phyloP scores from a whole-genome alignment of 1,140 invertebrate species.

The Lepidostoma basale region DNA sequence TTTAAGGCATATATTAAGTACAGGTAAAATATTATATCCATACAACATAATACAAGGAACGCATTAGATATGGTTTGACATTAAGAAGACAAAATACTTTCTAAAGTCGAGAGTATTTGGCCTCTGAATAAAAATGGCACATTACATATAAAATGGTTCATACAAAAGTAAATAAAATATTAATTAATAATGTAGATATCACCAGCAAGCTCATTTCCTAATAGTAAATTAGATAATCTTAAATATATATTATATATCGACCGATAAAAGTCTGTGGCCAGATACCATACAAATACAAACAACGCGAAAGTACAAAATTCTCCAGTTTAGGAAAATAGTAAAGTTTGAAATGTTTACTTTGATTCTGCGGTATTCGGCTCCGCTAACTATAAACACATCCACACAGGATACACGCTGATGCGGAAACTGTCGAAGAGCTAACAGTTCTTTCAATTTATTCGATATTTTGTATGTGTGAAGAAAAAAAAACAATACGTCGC shows the following conservation, averaged over 20 bases:
- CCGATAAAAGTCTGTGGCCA: neutral
- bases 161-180: no score
- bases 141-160: no score
- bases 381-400: neutral
- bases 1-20: no score
- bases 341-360: neutral
- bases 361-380: neutral
- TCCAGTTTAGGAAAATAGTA: neutral
- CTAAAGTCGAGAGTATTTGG: no score
- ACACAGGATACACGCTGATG: neutral
- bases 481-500: neutral
- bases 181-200: no score
- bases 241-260: neutral
- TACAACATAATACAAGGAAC: no score
- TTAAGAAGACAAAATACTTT: no score
- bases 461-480: neutral
- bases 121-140: no score
- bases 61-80: no score
- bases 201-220: neutral
- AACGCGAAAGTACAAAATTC: no score
- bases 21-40: no score
- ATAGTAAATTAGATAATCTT: neutral
- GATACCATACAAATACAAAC: neutral
- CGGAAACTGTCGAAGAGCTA: conserved; percentile 21
- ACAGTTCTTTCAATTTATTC: conserved; percentile 24